phyloP scores from a whole-genome alignment of 2,888 invertebrate species.

The Hyalella azteca region DNA sequence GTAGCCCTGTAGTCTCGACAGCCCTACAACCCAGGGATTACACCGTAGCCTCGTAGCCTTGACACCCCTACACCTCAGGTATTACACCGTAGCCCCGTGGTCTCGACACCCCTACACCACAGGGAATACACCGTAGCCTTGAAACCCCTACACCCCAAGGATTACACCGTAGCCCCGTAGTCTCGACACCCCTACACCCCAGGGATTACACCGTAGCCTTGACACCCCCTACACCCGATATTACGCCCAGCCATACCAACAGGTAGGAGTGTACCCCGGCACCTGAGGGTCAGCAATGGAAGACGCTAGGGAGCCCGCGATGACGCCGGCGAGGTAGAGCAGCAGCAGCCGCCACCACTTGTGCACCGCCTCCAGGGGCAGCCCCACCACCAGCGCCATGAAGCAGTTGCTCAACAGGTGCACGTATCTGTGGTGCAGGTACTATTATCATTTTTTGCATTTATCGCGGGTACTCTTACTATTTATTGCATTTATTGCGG shows the following conservation, averaged over 20 bases:
- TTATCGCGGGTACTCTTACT: background rate
- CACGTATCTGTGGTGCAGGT: constrained; percentile 69
- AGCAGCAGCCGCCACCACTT: constrained; percentile 89
- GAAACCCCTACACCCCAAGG: background rate
- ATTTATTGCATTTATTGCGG: background rate
- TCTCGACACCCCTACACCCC: no score
- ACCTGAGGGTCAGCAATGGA: constrained; percentile 56
- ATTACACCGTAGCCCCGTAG: background rate
- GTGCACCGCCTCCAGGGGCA: constrained; percentile 96
- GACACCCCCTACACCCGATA: background rate
- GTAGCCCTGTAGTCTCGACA: no score
- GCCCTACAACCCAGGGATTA: background rate
- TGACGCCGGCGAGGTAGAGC: constrained; percentile 83
- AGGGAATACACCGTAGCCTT: background rate
- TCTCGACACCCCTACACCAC: background rate
- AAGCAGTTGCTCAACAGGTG: constrained; percentile 90
- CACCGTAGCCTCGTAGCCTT: background rate
- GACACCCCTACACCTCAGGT: background rate
- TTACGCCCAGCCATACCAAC: background rate
- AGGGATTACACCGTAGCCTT: background rate
- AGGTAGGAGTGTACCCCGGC: constrained; percentile 1
- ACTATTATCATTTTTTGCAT: background rate
- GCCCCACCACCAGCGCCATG: constrained; percentile 89
- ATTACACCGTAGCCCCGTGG: background rate
- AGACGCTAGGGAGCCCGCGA: constrained; percentile 73